phyloP scores from a whole-genome alignment of 2,113 vertebrate species.

The Dinomys branickii region DNA sequence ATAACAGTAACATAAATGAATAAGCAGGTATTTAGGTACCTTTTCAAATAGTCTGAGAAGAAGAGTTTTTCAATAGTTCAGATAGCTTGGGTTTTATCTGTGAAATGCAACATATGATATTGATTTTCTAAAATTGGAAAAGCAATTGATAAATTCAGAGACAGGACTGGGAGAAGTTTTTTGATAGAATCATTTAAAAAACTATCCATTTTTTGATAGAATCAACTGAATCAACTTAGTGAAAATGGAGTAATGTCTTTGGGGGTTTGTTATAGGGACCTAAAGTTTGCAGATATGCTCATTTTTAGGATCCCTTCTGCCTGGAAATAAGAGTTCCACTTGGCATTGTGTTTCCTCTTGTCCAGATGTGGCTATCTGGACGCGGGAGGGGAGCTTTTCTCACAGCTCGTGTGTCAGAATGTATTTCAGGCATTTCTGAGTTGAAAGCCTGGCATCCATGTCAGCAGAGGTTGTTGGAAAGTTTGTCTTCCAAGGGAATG shows the following conservation, averaged over 20 bases:
- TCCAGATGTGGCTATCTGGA: not conserved
- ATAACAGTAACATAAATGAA: not conserved
- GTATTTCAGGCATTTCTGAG: not conserved
- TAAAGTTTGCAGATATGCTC: constrained; percentile 14
- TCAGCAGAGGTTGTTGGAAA: not conserved
- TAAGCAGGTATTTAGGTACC: not conserved
- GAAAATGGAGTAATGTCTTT: constrained; percentile 28
- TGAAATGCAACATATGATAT: not conserved
- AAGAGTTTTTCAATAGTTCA: constrained; percentile 25
- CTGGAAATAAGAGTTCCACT: not conserved
- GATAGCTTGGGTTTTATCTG: constrained; percentile 16
- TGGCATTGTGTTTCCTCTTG: constrained; percentile 9
- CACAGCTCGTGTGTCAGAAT: not conserved
- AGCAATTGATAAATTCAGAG: constrained; percentile 4
- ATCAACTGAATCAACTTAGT: not conserved
- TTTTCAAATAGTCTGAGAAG: not conserved
- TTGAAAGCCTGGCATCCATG: not conserved
- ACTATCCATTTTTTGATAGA: not conserved
- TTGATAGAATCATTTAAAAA: not conserved
- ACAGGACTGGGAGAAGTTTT: not conserved
- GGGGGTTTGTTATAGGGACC: not conserved
- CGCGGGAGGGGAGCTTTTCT: not conserved
- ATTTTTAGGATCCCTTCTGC: not conserved
- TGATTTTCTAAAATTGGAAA: constrained; percentile 40
- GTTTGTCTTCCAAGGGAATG: not conserved